phyloP scores from a whole-genome alignment of 2,797 vertebrate species.

The Neomorphus geoffroyi region DNA sequence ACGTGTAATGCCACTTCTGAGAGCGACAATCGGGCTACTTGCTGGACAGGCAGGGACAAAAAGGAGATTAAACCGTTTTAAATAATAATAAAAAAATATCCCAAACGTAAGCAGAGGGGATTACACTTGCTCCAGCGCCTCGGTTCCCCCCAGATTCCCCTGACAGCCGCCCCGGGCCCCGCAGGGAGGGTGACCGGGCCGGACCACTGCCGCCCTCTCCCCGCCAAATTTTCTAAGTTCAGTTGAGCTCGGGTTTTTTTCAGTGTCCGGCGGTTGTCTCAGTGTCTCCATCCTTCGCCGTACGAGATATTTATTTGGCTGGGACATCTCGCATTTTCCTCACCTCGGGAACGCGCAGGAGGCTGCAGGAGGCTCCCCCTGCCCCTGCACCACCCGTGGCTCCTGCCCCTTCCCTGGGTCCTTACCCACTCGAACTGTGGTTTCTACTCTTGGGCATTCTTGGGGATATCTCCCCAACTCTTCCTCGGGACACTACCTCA shows the following conservation, averaged over 20 bases:
- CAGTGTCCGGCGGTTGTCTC: background rate
- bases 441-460: background rate
- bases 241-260: background rate
- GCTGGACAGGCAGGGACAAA: constrained; percentile 71
- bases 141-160: background rate
- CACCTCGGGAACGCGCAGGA: background rate
- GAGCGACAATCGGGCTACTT: constrained; percentile 70
- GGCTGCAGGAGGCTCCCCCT: background rate
- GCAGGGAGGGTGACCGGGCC: background rate
- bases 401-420: background rate
- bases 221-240: background rate
- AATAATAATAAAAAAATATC: constrained; percentile 64
- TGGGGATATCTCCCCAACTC: background rate
- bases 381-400: background rate
- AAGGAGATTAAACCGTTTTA: constrained; percentile 73
- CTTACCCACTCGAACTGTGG: rapidly evolving
- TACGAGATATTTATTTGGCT: background rate
- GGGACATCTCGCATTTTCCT: background rate
- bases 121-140: constrained; percentile 22
- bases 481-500: background rate
- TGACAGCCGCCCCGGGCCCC: background rate
- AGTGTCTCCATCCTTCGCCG: background rate
- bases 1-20: constrained; percentile 74
- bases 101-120: constrained; percentile 45
- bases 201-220: background rate